phyloP scores from a whole-genome alignment of 53 echinoderm and acorn worm species.

The Arbacia lixula region DNA sequence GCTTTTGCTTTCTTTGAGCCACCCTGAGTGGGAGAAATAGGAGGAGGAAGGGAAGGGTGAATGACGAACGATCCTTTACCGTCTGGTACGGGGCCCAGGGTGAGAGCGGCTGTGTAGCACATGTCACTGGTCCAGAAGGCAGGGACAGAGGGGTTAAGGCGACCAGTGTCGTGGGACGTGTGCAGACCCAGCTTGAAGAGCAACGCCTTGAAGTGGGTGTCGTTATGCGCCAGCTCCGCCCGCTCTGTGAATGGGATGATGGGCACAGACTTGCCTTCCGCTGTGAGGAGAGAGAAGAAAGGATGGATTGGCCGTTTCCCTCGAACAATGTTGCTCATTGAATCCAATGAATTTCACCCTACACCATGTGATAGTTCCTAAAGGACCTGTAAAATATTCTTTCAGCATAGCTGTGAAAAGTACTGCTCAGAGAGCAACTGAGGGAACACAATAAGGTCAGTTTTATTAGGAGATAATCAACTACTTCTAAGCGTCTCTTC shows the following conservation, averaged over 20 bases:
- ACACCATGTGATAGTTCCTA: not conserved
- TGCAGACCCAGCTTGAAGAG: constrained; percentile 76
- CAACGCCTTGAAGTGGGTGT: constrained; percentile 64
- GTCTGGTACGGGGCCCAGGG: constrained; percentile 59
- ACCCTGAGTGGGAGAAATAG: too few relatives aligned
- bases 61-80: too few relatives aligned
- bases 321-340: not conserved
- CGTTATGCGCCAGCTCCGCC: constrained; percentile 58
- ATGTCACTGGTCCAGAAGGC: constrained; percentile 98
- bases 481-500: too few relatives aligned
- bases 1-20: too few relatives aligned
- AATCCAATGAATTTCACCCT: not conserved
- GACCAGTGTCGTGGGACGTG: constrained; percentile 66
- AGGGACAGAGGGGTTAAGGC: constrained; percentile 75
- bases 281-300: constrained; percentile 29
- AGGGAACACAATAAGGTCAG: too few relatives aligned
- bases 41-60: too few relatives aligned
- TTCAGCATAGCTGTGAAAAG: too few relatives aligned
- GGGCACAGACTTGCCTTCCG: constrained; percentile 84
- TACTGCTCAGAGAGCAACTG: too few relatives aligned
- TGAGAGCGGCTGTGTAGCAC: constrained; percentile 74
- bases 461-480: too few relatives aligned
- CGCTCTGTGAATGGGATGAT: constrained; percentile 74
- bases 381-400: not conserved
- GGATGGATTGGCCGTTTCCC: not conserved